These are phyloP conservation scores for Dascyllus trimaculatus DNA, from an alignment of 2,113 vertebrate species.

Conservation along the genomic window DNA sequence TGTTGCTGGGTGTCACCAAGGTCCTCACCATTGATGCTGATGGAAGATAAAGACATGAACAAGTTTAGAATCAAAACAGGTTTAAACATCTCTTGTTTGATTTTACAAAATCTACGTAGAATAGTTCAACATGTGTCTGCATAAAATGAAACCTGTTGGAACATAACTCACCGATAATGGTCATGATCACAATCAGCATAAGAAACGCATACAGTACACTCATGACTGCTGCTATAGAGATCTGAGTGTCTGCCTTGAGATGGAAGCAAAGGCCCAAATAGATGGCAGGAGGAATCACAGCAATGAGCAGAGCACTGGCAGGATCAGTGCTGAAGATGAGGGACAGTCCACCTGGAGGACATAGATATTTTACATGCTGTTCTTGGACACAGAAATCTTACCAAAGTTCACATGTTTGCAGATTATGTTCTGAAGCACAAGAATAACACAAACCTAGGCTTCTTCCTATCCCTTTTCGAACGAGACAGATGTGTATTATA, in stretches of 20 bases:
- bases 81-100: background rate
- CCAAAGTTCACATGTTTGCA: background rate
- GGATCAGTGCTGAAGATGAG: conserved; percentile 14
- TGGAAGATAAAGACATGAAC: background rate
- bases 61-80: background rate
- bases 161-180: conserved; percentile 73
- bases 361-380: background rate
- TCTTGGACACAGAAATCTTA: background rate
- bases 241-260: conserved; percentile 79
- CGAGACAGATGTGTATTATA: too few species aligned
- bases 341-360: conserved; percentile 69
- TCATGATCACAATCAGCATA: conserved; percentile 74
- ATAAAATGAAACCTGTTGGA: background rate
- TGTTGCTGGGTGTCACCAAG: conserved; percentile 74
- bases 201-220: conserved; percentile 81
- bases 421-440: background rate
- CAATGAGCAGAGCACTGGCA: conserved; percentile 51
- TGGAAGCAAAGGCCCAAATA: conserved; percentile 78
- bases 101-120: background rate
- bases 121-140: background rate
- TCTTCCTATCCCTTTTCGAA: too few species aligned
- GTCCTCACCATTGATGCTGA: conserved; percentile 69
- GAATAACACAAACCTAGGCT: conserved; percentile 12
- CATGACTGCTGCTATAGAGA: conserved; percentile 73
- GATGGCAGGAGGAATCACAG: conserved; percentile 73